Evolutionary conservation across 2,113 vertebrate species (phyloP).

Genomic region (Alouatta palliata): DNA sequence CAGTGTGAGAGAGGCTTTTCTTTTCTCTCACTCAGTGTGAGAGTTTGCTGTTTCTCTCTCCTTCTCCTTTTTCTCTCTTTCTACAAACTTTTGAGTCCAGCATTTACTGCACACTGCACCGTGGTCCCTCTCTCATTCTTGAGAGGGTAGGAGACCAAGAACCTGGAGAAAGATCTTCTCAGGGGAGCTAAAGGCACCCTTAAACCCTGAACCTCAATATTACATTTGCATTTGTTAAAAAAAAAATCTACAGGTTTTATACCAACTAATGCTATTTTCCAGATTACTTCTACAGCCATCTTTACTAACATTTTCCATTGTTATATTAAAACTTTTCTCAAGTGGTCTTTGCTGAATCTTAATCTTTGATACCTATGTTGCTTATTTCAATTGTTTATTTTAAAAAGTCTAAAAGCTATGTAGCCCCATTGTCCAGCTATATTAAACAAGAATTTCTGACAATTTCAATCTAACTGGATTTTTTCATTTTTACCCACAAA

Average conservation of each 20-base stretch:
- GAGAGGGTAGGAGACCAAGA: no score
- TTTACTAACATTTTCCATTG: constrained; percentile 18
- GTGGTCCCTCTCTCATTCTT: no score
- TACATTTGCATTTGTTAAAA: not conserved
- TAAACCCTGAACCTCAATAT: no score
- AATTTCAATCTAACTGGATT: constrained; percentile 16
- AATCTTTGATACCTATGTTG: not conserved
- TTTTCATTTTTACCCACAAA: not conserved
- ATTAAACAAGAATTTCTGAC: constrained; percentile 26
- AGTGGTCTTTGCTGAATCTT: not conserved
- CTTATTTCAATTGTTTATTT: constrained; percentile 32
- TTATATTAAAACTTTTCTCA: constrained; percentile 8
- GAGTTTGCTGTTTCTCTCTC: no score
- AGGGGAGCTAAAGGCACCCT: no score
- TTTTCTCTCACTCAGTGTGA: no score
- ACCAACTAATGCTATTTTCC: not conserved
- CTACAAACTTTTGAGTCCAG: no score
- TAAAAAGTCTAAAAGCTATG: constrained; percentile 35
- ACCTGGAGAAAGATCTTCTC: no score
- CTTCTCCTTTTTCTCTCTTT: no score
- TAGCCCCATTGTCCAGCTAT: not conserved
- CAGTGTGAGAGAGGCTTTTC: no score
- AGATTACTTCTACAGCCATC: constrained; percentile 3
- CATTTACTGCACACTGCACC: no score
- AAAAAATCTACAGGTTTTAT: not conserved